phyloP scores from a whole-genome alignment of 2,888 invertebrate species.

The Synanthedon vespiformis region DNA sequence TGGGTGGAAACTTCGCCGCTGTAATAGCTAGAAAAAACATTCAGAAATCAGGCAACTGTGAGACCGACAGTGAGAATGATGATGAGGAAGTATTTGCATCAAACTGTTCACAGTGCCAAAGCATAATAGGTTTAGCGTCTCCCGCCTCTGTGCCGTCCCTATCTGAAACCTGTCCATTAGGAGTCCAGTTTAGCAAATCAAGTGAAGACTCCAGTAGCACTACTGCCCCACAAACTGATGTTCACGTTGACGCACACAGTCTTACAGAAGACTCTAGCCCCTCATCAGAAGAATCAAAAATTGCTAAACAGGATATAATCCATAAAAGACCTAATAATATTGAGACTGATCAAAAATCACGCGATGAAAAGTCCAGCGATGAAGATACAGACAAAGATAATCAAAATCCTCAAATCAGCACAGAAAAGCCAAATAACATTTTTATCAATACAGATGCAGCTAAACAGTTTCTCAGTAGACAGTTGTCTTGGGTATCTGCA shows the following conservation, averaged over 20 bases:
- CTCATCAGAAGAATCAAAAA: slow-evolving; percentile 67
- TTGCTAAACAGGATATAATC: slow-evolving; percentile 50
- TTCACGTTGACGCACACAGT: slow-evolving; percentile 65
- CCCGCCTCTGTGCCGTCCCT: slow-evolving; percentile 72
- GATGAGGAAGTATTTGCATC: slow-evolving; percentile 75
- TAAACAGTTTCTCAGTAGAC: slow-evolving; percentile 79
- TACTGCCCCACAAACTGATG: slow-evolving; percentile 68
- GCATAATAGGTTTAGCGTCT: slow-evolving; percentile 67
- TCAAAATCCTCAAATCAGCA: slow-evolving; percentile 30
- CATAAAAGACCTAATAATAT: slow-evolving; percentile 29
- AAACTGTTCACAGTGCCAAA: slow-evolving; percentile 75
- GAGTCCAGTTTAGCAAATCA: slow-evolving; percentile 70
- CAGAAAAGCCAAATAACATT: slow-evolving; percentile 73
- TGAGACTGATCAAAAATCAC: slow-evolving; percentile 26
- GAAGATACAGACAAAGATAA: slow-evolving; percentile 31
- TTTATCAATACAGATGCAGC: slow-evolving; percentile 85
- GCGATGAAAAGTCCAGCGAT: slow-evolving; percentile 24
- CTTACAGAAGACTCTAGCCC: slow-evolving; percentile 70
- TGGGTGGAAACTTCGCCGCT: slow-evolving; percentile 83
- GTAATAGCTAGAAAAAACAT: slow-evolving; percentile 76
- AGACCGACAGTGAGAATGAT: slow-evolving; percentile 72
- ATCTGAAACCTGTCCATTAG: slow-evolving; percentile 75
- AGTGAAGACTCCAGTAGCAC: slow-evolving; percentile 74
- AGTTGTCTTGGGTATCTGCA: slow-evolving; percentile 78
- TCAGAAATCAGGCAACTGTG: slow-evolving; percentile 57